Base-by-base conservation (phyloP, 1,140 invertebrate genomes). In the Apocrypta bakeri region DNA sequence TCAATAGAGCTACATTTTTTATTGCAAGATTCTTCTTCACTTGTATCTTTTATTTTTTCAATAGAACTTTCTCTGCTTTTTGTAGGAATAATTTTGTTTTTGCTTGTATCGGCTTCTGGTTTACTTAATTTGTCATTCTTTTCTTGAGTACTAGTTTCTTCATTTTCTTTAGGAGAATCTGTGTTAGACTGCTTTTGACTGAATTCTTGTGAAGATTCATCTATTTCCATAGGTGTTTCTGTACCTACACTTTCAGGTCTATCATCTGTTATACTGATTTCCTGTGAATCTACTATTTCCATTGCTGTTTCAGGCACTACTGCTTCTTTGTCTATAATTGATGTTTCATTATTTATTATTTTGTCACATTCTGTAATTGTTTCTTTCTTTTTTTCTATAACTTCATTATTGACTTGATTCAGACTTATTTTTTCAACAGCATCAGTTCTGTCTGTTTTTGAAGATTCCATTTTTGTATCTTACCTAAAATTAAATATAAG, bases 381-480 rank as follows among this genome's bases (percentile, higher is more conserved):
- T 76, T 82, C n/a, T 21, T 64, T 82, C 14, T 82, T 75, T 21
- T 82, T 48, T 71, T 61, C 40, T 9, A 66, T 29, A 29, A 66
- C 63, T 66, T 66, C 63, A 11, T 66, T 25, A 25, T 2, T 29
- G 9, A 12, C 24, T 27, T 29, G 21, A 66, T 27, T 29, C 12
- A 27, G 9, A 1, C 27, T 24, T 56, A 21, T n/a, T n/a, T 21
- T 7, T 7, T 48, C 42, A n/a, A 71, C n/a, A 69, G 37, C 27
- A 69, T 82, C 73, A 37, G 21, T 48, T 27, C 3, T 33, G 29
- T 81, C 9, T 2, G 25, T 64, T 42, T 21, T 76, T 21, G 17
- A 1, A 24, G 74, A 12, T 21, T 82, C 81, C 81, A 82, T 82
- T 29, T 72, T 79, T 48, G 0, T 68, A 27, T 37, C 81, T 82